Evolutionary conservation across 1,140 invertebrate species (phyloP).

Genomic region (Dolichoris vasculosae): DNA sequence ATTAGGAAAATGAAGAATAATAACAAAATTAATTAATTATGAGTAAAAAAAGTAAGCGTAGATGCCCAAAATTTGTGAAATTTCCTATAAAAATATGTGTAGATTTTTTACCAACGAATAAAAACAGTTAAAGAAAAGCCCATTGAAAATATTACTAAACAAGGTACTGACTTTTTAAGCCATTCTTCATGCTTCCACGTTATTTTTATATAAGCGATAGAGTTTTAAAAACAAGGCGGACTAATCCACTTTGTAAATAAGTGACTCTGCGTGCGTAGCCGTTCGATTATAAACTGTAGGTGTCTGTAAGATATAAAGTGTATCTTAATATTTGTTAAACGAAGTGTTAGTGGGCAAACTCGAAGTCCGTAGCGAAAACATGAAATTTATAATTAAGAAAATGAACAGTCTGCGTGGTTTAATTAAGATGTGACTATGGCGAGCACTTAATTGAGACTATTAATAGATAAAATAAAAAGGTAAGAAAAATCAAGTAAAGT

Average conservation of each 20-base stretch:
- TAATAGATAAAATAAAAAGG: background rate
- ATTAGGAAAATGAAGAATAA: background rate
- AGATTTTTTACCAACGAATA: slow-evolving; percentile 32
- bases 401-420: slow-evolving; percentile 12
- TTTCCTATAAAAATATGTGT: slow-evolving; percentile 22
- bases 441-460: background rate
- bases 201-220: slow-evolving; percentile 59
- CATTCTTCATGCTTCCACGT: slow-evolving; percentile 58
- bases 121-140: slow-evolving; percentile 6
- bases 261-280: slow-evolving; percentile 59
- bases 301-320: slow-evolving; percentile 56
- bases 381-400: slow-evolving; percentile 26
- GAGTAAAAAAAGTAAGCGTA: background rate
- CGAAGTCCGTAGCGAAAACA: slow-evolving; percentile 23
- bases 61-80: slow-evolving; percentile 2
- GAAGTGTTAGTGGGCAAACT: slow-evolving; percentile 36
- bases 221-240: slow-evolving; percentile 57
- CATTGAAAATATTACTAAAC: slow-evolving; percentile 28
- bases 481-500: background rate
- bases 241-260: slow-evolving; percentile 66
- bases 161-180: slow-evolving; percentile 50
- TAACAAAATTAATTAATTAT: slow-evolving; percentile 14
- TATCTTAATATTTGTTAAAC: slow-evolving; percentile 51
- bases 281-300: slow-evolving; percentile 56
- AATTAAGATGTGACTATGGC: slow-evolving; percentile 2